These are phyloP conservation scores for Conistra vaccinii DNA, from an alignment of 2,888 invertebrate species.

Conservation along the genomic window DNA sequence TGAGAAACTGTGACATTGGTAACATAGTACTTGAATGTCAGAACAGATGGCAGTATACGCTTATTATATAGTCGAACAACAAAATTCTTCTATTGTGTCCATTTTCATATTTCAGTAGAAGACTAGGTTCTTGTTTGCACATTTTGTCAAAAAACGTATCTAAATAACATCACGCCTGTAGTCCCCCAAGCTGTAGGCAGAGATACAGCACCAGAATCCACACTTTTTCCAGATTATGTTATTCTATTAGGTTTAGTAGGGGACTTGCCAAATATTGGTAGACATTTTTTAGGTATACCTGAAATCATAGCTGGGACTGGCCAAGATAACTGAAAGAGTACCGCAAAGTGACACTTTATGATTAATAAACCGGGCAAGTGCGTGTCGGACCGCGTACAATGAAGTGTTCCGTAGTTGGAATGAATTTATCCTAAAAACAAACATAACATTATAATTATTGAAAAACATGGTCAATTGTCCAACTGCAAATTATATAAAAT, in stretches of 20 bases:
- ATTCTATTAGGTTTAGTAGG: neutral
- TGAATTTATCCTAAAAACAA: too few relatives aligned
- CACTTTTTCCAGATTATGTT: neutral
- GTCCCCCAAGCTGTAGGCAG: neutral
- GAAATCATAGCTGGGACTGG: neutral
- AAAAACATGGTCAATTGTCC: too few relatives aligned
- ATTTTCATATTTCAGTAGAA: neutral
- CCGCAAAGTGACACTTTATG: neutral
- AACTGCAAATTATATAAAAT: too few relatives aligned
- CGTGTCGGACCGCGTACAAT: too few relatives aligned
- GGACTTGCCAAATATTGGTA: neutral
- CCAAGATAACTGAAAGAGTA: neutral
- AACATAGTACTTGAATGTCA: neutral
- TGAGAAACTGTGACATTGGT: neutral
- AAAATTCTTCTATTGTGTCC: neutral
- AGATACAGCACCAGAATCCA: neutral
- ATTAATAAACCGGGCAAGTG: neutral
- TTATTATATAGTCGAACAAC: too few relatives aligned
- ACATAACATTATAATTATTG: too few relatives aligned
- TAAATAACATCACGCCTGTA: neutral
- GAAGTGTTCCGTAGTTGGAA: too few relatives aligned
- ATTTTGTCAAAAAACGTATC: neutral
- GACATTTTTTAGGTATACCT: neutral
- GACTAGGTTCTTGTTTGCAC: neutral
- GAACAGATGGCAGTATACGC: conserved; percentile 35